Base-by-base conservation (phyloP, 2,888 invertebrate genomes). In the Cataglyphis livida region DNA sequence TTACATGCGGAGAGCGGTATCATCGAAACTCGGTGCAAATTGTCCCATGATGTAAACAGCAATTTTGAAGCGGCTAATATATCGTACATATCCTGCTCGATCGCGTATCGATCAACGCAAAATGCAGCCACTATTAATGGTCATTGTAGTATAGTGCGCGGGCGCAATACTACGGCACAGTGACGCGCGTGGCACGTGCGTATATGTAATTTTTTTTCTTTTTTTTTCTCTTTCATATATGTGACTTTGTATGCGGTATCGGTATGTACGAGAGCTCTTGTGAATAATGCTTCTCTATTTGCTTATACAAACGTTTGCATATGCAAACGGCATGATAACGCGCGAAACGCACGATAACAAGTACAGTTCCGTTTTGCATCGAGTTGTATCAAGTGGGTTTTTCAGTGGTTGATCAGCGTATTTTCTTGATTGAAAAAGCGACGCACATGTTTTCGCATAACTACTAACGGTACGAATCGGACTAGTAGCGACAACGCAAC, bases 121-220 rank as follows among this genome's bases (percentile, higher is more conserved):
- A 51, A 35, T 57, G n/a, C 57, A 54, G 21, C 48, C 66, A 51
- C 78, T 64, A 70, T 57, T 57, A 44, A 81, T 85, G 4, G 25
- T 78, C 51, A 44, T 57, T 57, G 68, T 81, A 54, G n/a, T 25
- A 41, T 28, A 79, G 62, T 75, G 85, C 81, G 83, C 81, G 87
- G 66, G 81, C 81, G 85, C 81, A 21, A n/a, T 21, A 21, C 21
- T 21, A 54, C 54, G 21, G 12, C 1, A 51, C n/a, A 51, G 48
- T n/a, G 25, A n/a, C 44, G 21, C 5, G 18, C 76, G 61, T 25
- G 15, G 35, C 74, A 59, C 61, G 76, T 74, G 48, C 48, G 71
- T 9, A 28, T 21, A 41, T 9, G 59, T 21, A 32, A n/a, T n/a
- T n/a, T n/a, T 51, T 51, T n/a, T 48, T 18, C 1, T 48, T 0